Evolutionary conservation across 2,797 vertebrate genomes (phyloP).

Genomic region (Enteromius afrohamiltoni): DNA sequence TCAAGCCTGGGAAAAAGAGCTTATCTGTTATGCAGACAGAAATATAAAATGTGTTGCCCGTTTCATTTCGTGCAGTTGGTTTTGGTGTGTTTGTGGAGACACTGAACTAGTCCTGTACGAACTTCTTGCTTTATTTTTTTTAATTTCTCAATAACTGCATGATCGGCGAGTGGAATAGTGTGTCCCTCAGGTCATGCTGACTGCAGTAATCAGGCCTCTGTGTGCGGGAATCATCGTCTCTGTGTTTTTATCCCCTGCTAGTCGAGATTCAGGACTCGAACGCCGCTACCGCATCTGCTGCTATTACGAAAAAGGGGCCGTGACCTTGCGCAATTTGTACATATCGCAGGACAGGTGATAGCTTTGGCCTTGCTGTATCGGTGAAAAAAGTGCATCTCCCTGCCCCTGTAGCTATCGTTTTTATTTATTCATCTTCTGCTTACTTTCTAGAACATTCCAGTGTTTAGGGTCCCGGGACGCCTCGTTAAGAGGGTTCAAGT

Average conservation of each 20-base stretch:
- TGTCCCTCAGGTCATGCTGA: slow-evolving; percentile 52
- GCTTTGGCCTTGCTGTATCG: not conserved
- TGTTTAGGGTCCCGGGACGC: slow-evolving; percentile 3
- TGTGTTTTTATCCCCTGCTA: slow-evolving; percentile 52
- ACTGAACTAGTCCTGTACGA: not conserved
- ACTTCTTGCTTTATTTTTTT: not conserved
- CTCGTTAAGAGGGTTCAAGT: slow-evolving; percentile 13
- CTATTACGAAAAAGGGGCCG: not conserved
- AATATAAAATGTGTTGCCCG: slow-evolving; percentile 32
- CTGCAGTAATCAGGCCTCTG: not conserved
- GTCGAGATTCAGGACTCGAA: slow-evolving; percentile 35
- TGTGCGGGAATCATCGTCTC: slow-evolving; percentile 12
- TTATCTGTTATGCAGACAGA: slow-evolving; percentile 39
- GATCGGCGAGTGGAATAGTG: slow-evolving; percentile 16
- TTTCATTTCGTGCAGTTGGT: slow-evolving; percentile 63
- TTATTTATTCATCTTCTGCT: slow-evolving; percentile 35
- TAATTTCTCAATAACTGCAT: not conserved
- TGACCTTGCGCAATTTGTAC: slow-evolving; percentile 53
- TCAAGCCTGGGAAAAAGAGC: slow-evolving; percentile 21
- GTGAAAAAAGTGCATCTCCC: slow-evolving; percentile 45
- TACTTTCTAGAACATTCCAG: slow-evolving; percentile 33
- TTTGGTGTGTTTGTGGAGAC: slow-evolving; percentile 65
- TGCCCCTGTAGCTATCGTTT: not conserved
- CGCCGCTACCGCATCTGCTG: not conserved
- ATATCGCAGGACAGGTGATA: slow-evolving; percentile 35